A percentile compares a stretch with the other conserved stretches of the same genome.
phyloP scores from a whole-genome alignment of 1,140 invertebrate genomes.

The Tribolium madens region DNA sequence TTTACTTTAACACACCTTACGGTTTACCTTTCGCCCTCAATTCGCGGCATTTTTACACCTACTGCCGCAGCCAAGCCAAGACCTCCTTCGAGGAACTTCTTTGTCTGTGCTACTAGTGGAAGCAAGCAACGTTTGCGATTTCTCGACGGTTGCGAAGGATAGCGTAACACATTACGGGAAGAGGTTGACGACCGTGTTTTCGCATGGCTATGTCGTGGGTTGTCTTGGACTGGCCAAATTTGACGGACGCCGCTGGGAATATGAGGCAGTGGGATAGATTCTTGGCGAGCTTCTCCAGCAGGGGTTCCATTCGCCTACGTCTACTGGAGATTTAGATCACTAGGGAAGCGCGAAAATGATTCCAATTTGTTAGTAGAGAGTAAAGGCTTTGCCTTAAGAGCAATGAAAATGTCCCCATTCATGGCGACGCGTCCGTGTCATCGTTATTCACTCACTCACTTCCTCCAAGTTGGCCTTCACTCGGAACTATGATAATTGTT shows the following conservation, averaged over 20 bases:
- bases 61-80: slow-evolving; percentile 53
- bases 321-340: neutral
- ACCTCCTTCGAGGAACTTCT: slow-evolving; percentile 36
- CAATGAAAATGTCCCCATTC: slow-evolving; percentile 26
- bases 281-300: neutral
- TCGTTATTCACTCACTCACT: slow-evolving; percentile 24
- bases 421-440: slow-evolving; percentile 9
- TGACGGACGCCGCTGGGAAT: slow-evolving; percentile 44
- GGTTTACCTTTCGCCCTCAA: slow-evolving; percentile 65
- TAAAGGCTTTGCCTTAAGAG: neutral
- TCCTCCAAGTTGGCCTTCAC: slow-evolving; percentile 41
- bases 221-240: slow-evolving; percentile 51
- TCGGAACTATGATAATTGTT: slow-evolving; percentile 37
- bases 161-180: slow-evolving; percentile 62
- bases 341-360: neutral
- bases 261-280: slow-evolving; percentile 30
- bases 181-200: slow-evolving; percentile 58
- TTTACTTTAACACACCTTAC: slow-evolving; percentile 62
- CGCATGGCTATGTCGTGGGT: slow-evolving; percentile 46
- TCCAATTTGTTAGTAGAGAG: neutral
- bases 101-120: neutral
- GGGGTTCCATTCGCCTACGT: neutral
- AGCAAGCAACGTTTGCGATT: slow-evolving; percentile 48
- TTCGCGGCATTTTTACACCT: slow-evolving; percentile 64
- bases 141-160: slow-evolving; percentile 52